Evolutionary conservation across 2,888 invertebrate genomes (phyloP), one percentile per base, ranked within the genome.

Genomic region (Acronicta leporina): DNA sequence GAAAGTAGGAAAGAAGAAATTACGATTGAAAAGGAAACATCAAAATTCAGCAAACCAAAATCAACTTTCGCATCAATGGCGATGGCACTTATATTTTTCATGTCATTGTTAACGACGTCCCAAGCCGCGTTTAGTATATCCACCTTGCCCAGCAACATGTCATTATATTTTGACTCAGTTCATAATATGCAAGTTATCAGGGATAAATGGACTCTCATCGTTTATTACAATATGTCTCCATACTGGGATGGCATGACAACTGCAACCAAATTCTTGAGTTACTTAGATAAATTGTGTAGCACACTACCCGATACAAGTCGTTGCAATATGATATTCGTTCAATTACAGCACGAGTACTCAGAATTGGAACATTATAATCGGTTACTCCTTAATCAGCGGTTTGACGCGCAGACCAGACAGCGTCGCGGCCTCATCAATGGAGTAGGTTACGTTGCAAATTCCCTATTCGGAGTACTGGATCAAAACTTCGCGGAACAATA

Each of bases 341-440:
- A 49, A 49, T 49, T 49, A 49, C 20, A 49, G 10, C 51, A 43
- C 10, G 42, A 51, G 11, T 27, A 15, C 13, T 27, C 27, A 11
- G 41, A 13, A 54, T 27, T 41, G n/a, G 13, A 27, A 10, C 40
- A 7, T 6, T 30, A 47, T 13, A 47, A 47, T 9, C 47, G 16
- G n/a, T 20, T 47, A 8, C 35, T 47, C 35, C 15, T 47, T 35
- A 47, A 38, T n/a, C 46, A 54, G 11, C 53, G 46, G 0, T 54
- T 46, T 40, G 16, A 46, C n/a, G 16, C 13, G 16, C 53, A 16
- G 16, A 7, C 46, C 41, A 54, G 46, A 54, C 54, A 54, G 11
- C 53, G 53, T 46, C 53, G 53, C 40, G 46, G 53, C 4, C 46
- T 54, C 3, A 47, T 54, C 14, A 47, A 54, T 11, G 54, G 46